A percentile compares a stretch with the other conserved stretches of the same genome.
Conservation (phyloP, 2,113 vertebrate species). For the Heterochromis multidens region DNA sequence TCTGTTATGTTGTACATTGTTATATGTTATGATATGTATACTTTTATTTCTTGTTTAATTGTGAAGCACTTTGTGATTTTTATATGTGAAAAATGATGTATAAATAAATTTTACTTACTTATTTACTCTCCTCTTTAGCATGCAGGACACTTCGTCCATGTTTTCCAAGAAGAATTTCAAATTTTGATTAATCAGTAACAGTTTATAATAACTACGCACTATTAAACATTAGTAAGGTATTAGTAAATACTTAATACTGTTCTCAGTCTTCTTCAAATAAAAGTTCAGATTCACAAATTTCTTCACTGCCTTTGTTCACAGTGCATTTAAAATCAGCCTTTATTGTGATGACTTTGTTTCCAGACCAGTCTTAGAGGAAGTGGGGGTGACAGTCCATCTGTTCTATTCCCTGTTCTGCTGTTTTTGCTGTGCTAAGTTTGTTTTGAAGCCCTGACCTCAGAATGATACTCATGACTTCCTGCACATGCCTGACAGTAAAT, state of each 20-base stretch:
- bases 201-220: background rate
- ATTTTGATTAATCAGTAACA: too few relatives aligned
- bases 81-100: background rate
- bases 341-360: background rate
- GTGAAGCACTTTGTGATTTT: background rate
- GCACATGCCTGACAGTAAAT: background rate
- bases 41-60: background rate
- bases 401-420: rapidly evolving
- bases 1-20: too few relatives aligned
- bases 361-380: too few relatives aligned
- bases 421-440: background rate
- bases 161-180: background rate
- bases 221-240: background rate
- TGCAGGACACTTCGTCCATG: rapidly evolving
- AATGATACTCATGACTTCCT: background rate
- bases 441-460: background rate
- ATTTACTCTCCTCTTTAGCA: background rate
- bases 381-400: background rate
- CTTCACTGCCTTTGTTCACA: rapidly evolving
- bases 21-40: background rate
- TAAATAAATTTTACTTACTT: background rate
- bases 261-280: background rate
- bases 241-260: background rate
- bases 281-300: background rate
- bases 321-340: background rate